These are phyloP conservation scores for Channa striata DNA, from an alignment of 2,797 vertebrate genomes.

Conservation along the genomic window DNA sequence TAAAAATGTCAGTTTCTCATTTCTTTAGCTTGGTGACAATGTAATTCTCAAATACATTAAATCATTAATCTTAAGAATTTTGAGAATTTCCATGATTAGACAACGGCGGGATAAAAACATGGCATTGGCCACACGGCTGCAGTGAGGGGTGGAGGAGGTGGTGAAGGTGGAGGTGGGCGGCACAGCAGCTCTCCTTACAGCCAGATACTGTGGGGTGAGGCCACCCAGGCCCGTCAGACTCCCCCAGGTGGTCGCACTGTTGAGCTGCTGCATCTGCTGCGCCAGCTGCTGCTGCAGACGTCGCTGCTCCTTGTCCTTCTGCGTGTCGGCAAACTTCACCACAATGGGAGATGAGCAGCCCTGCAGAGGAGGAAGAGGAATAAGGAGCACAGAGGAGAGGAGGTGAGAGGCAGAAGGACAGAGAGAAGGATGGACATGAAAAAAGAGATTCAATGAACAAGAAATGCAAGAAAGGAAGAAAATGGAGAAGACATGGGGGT, in stretches of 20 bases:
- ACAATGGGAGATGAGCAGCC: constrained; percentile 99
- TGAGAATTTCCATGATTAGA: too few species aligned
- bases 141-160: constrained; percentile 56
- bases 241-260: constrained; percentile 99
- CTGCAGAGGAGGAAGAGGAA: constrained; percentile 73
- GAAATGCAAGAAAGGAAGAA: too few species aligned
- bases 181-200: constrained; percentile 90
- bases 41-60: too few species aligned
- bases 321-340: constrained; percentile 99
- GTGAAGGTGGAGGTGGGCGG: constrained; percentile 64
- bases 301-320: constrained; percentile 99
- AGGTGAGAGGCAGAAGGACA: too few species aligned
- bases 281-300: constrained; percentile 99
- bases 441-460: too few species aligned
- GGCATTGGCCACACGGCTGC: constrained; percentile 75
- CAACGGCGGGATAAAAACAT: constrained; percentile 16
- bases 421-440: too few species aligned
- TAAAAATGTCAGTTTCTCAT: too few species aligned
- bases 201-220: constrained; percentile 98
- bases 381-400: not conserved
- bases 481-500: too few species aligned
- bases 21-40: too few species aligned
- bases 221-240: constrained; percentile 97
- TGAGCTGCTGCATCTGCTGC: constrained; percentile 99
- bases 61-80: too few species aligned